Evolutionary conservation across 2,888 invertebrate species (phyloP).

Genomic region (Agonopterix arenella): DNA sequence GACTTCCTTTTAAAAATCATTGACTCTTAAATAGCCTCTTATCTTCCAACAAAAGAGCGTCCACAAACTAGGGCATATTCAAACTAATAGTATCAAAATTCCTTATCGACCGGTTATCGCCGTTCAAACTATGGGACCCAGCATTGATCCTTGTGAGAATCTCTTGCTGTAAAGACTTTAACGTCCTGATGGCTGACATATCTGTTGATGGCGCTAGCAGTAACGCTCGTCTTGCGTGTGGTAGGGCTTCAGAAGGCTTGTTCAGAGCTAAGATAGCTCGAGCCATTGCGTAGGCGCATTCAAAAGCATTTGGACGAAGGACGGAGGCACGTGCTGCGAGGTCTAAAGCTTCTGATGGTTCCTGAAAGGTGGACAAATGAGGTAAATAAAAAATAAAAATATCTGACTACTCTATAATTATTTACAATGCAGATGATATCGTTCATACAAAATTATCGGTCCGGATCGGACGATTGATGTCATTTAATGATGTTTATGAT

Average conservation of each 20-base stretch:
- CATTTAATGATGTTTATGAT: too few relatives aligned
- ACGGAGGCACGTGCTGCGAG: constrained; percentile 91
- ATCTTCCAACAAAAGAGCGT: background rate
- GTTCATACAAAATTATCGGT: too few relatives aligned
- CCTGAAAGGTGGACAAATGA: constrained; percentile 64
- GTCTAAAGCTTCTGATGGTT: constrained; percentile 90
- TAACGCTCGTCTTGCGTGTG: constrained; percentile 89
- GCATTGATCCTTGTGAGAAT: constrained; percentile 74
- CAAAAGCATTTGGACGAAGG: constrained; percentile 91
- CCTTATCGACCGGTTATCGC: constrained; percentile 56
- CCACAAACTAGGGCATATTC: constrained; percentile 52
- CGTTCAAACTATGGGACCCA: constrained; percentile 55
- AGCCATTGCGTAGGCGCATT: constrained; percentile 94
- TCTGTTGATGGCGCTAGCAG: constrained; percentile 84
- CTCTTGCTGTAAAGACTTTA: constrained; percentile 86
- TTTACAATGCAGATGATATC: too few relatives aligned
- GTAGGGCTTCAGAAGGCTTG: constrained; percentile 84
- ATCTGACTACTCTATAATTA: too few relatives aligned
- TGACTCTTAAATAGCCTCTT: background rate
- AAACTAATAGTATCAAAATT: constrained; percentile 71
- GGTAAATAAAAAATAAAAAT: too few relatives aligned
- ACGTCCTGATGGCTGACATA: constrained; percentile 83
- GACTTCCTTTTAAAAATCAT: too few relatives aligned
- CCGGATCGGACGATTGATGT: too few relatives aligned
- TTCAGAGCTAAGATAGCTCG: constrained; percentile 89